phyloP scores from a whole-genome alignment of 2,888 invertebrate genomes.

The Chirona hameri region DNA sequence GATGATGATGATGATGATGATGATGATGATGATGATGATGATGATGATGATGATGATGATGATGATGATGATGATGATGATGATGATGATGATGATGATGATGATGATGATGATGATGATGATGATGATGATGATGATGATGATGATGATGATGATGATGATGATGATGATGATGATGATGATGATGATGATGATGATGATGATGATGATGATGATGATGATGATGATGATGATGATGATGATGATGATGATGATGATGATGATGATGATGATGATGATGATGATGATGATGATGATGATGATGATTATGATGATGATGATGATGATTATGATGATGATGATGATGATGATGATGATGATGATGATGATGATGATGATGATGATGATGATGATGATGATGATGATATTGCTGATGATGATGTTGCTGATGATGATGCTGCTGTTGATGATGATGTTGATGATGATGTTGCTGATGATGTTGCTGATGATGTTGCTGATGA shows the following conservation, averaged over 20 bases:
- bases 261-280: conserved; percentile 29
- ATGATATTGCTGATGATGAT: too few relatives aligned
- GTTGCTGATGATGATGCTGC: too few relatives aligned
- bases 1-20: background rate
- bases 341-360: conserved; percentile 29
- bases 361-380: too few relatives aligned
- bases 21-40: background rate
- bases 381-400: too few relatives aligned
- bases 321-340: too few relatives aligned
- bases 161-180: conserved; percentile 30
- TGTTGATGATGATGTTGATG: too few relatives aligned
- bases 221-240: conserved; percentile 30
- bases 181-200: conserved; percentile 30
- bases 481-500: too few relatives aligned
- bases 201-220: conserved; percentile 29
- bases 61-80: conserved; percentile 31
- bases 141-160: conserved; percentile 29
- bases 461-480: too few relatives aligned
- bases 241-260: conserved; percentile 30
- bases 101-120: conserved; percentile 31
- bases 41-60: conserved; percentile 30
- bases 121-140: conserved; percentile 31
- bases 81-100: conserved; percentile 31
- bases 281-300: conserved; percentile 31
- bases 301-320: too few relatives aligned